phyloP scores from a whole-genome alignment of 2,888 invertebrate genomes.

The Dinocampus coccinellae region DNA sequence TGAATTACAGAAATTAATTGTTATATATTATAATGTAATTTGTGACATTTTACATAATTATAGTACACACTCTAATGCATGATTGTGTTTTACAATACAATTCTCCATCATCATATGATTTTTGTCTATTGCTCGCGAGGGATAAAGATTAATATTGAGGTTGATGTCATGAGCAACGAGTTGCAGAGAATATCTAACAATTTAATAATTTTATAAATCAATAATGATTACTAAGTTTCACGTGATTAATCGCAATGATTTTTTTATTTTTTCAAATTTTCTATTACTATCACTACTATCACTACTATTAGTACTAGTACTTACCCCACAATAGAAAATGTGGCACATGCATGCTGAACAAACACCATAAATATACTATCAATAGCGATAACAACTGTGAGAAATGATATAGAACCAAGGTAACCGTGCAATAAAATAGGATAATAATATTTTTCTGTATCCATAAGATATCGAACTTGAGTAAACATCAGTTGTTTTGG shows the following conservation, averaged over 20 bases:
- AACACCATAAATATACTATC: constrained; percentile 43
- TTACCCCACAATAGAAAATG: constrained; percentile 48
- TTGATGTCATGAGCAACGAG: constrained; percentile 38
- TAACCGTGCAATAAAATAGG: constrained; percentile 44
- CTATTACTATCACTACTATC: no score
- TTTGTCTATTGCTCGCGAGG: constrained; percentile 36
- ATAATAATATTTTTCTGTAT: constrained; percentile 47
- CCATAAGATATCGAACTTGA: constrained; percentile 45
- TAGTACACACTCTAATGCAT: constrained; percentile 35
- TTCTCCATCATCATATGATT: constrained; percentile 40
- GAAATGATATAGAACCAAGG: constrained; percentile 39
- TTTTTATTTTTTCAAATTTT: no score
- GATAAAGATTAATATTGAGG: constrained; percentile 43
- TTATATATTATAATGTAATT: not conserved
- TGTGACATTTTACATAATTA: not conserved
- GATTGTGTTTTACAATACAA: constrained; percentile 48
- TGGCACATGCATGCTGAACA: constrained; percentile 46
- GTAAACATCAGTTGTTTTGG: constrained; percentile 38
- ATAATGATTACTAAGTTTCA: not conserved
- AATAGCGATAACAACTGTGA: constrained; percentile 38
- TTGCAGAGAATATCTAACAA: constrained; percentile 46
- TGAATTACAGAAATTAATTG: constrained; percentile 21
- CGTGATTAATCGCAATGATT: not conserved
- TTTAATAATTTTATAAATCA: constrained; percentile 3
- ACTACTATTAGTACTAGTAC: no score